Evolutionary conservation across 2,888 invertebrate genomes (phyloP).

Genomic region (Idaea straminata): DNA sequence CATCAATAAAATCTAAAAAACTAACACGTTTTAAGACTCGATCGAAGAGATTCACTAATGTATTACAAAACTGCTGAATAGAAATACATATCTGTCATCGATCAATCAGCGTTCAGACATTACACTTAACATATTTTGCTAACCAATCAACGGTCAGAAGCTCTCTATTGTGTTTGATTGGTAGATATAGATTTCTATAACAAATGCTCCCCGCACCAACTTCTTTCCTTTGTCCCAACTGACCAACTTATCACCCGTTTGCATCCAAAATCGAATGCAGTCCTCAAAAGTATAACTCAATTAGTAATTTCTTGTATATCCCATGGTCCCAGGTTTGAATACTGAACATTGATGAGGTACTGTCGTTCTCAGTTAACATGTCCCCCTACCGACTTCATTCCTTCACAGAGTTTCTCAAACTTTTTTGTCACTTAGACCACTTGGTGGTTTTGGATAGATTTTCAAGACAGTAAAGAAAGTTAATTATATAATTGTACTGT

Average conservation of each 20-base stretch:
- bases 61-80: not conserved
- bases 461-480: not conserved
- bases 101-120: too few relatives aligned
- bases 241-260: not conserved
- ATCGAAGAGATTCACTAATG: conserved; percentile 23
- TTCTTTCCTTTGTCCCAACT: not conserved
- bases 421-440: not conserved
- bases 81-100: not conserved
- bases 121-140: too few relatives aligned
- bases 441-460: not conserved
- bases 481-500: too few relatives aligned
- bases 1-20: conserved; percentile 11
- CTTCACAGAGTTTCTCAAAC: not conserved
- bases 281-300: not conserved
- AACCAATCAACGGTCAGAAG: too few relatives aligned
- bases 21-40: conserved; percentile 19
- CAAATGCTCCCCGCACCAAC: not conserved
- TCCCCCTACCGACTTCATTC: not conserved
- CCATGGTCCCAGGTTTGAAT: conserved; percentile 48
- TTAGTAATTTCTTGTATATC: conserved; percentile 26
- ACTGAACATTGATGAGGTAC: conserved; percentile 26
- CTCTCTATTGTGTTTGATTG: too few relatives aligned
- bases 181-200: too few relatives aligned
- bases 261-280: not conserved
- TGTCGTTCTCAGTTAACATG: conserved; percentile 15